Evolutionary conservation across 2,888 invertebrate species (phyloP), one percentile per base, ranked within the genome.

Genomic region (Coecobrya sp.): DNA sequence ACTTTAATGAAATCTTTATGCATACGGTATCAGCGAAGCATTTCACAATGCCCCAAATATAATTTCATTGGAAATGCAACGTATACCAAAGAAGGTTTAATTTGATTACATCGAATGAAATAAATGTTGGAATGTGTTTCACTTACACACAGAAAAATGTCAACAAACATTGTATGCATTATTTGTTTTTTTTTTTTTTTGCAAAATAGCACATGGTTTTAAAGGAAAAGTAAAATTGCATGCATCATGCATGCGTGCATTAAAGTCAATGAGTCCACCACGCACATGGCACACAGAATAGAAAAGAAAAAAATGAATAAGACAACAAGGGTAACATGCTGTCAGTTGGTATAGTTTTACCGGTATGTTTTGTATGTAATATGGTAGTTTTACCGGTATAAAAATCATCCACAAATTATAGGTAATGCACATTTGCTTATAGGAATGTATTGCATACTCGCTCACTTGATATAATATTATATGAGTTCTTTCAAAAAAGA

Each of bases 341-440:
- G 84, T 84, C 85, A 85, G 45, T 4, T 36, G 36, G 36, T 36
- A 36, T 36, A 36, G 36, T 36, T 36, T 36, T 36, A 36, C 36
- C 36, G 36, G 36, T 36, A 36, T 36, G 36, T 36, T 36, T 36
- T 36, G 36, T 36, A 36, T 36, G 36, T 36, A 36, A 36, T 7
- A 4, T 36, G 36, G 16, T 84, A 36, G 25, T 65, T 85, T 85
- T 45, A 55, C 85, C 68, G 85, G 68, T 85, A 85, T 85, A 85
- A 79, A 82, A 85, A 65, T 45, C 68, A 27, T 42, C 59, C 36
- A 4, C 36, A 36, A 36, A 36, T 36, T 36, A 36, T 36, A 36
- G 36, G 36, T 36, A 36, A 55, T 16, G 36, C 42, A 62, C 55
- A 52, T 30, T 27, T 27, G 11, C n/a, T 25, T 52, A 81, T n/a